Percentiles rank a stretch among this genome's conserved stretches.
Evolutionary conservation across 2,113 vertebrate species (phyloP).

Genomic region (human): GRCh38 chr1:75882001-75882500

Average conservation of each 20-base stretch:
- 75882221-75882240: not conserved
- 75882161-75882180: not conserved
- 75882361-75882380: constrained; percentile 28
- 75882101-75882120: constrained; percentile 24
- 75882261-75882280: constrained; percentile 15
- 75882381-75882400: not conserved
- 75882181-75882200: not conserved
- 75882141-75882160: not conserved
- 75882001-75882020: constrained; percentile 37
- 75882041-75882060: constrained; percentile 30
- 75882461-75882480: constrained; percentile 26
- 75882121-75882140: not conserved
- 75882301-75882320: not conserved
- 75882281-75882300: not conserved
- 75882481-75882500: not conserved
- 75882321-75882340: not conserved
- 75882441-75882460: not conserved
- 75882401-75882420: not conserved
- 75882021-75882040: constrained; percentile 24
- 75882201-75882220: not conserved
- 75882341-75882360: constrained; percentile 35
- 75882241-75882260: constrained; percentile 23
- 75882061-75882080: not conserved
- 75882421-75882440: not conserved
- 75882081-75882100: not conserved